phyloP scores from a whole-genome alignment of 2,797 vertebrate species.

The Pangasius krempfi region DNA sequence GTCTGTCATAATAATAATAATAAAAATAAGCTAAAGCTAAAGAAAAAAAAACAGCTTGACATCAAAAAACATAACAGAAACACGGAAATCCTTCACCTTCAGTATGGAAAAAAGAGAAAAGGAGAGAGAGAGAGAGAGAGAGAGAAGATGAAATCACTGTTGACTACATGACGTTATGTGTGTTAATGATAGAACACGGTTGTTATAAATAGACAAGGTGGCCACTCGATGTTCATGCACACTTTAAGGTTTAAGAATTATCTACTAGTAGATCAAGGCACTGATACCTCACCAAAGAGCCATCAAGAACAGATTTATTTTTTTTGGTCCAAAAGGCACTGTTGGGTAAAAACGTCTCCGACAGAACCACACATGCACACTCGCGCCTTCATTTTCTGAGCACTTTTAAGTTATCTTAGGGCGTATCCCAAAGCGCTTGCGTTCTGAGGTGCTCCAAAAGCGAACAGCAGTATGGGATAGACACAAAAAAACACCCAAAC shows the following conservation, averaged over 20 bases:
- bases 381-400: not conserved
- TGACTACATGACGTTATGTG: not conserved
- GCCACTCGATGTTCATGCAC: not conserved
- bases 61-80: slow-evolving; percentile 29
- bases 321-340: slow-evolving; percentile 3
- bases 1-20: slow-evolving; percentile 35
- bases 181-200: not conserved
- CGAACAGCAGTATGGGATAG: not conserved
- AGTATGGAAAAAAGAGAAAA: slow-evolving; percentile 1
- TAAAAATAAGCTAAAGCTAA: slow-evolving; percentile 21
- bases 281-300: not conserved
- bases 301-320: not conserved
- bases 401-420: not conserved
- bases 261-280: slow-evolving; percentile 22
- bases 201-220: slow-evolving; percentile 2
- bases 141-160: not conserved
- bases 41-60: not conserved
- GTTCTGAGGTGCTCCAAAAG: not conserved
- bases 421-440: not conserved
- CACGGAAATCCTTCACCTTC: slow-evolving; percentile 42
- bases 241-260: not conserved
- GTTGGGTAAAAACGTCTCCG: not conserved
- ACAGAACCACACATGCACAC: too few species aligned
- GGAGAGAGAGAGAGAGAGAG: too few species aligned
- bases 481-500: not conserved